Conservation (phyloP, 2,797 vertebrate genomes). For the Gymnocypris eckloni region DNA sequence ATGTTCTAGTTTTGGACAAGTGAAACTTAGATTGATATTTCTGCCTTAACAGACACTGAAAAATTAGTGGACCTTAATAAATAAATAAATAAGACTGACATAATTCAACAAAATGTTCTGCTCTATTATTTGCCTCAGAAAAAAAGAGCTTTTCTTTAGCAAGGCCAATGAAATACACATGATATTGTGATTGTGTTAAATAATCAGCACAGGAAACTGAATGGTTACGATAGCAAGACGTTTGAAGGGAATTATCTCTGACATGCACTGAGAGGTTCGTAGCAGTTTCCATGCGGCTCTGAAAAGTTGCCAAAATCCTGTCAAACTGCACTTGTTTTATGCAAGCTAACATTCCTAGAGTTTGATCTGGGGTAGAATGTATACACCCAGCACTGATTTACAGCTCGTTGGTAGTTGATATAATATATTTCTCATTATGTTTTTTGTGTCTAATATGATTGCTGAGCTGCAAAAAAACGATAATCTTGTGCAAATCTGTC, state of each 20-base stretch:
- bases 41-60: neutral
- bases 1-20: neutral
- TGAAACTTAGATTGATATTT: neutral
- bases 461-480: neutral
- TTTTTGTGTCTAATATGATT: neutral
- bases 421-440: slow-evolving; percentile 3
- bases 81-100: slow-evolving; percentile 7
- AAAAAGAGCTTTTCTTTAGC: neutral
- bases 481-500: neutral
- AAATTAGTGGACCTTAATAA: neutral
- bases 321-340: neutral
- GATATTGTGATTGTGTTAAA: slow-evolving; percentile 15
- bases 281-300: neutral
- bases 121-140: neutral
- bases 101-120: neutral
- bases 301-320: slow-evolving; percentile 20
- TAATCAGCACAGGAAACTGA: neutral
- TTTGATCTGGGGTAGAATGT: neutral
- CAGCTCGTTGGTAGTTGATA: neutral
- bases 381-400: neutral
- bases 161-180: slow-evolving; percentile 14
- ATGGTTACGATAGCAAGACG: neutral
- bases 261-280: slow-evolving; percentile 14
- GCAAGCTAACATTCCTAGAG: slow-evolving; percentile 17
- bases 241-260: slow-evolving; percentile 37